Evolutionary conservation across 2,113 vertebrate genomes (phyloP).

Genomic region (Phylloscopus trochilus): DNA sequence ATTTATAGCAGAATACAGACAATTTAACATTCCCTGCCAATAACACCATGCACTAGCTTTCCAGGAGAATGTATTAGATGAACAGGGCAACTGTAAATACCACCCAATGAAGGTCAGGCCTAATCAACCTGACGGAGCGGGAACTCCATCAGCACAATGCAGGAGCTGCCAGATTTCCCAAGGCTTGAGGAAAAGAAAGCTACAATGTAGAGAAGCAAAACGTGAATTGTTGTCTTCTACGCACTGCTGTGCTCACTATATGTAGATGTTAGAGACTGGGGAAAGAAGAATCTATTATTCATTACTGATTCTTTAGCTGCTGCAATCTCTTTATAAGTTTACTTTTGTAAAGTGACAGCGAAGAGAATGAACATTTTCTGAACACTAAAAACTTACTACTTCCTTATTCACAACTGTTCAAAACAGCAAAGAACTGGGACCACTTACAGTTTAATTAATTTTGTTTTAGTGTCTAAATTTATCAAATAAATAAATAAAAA

Average conservation of each 20-base stretch:
- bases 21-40: background rate
- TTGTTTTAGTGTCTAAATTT: background rate
- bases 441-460: background rate
- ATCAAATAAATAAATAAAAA: background rate
- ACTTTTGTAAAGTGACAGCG: background rate
- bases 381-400: background rate
- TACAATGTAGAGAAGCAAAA: background rate
- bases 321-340: background rate
- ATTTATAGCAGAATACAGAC: background rate
- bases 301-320: conserved; percentile 3
- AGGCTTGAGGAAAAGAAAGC: background rate
- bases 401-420: background rate
- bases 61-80: background rate
- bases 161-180: background rate
- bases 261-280: background rate
- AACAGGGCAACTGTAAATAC: background rate
- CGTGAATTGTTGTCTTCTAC: background rate
- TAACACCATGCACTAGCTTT: background rate
- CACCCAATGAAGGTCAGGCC: background rate
- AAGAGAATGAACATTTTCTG: background rate
- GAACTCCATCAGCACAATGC: background rate
- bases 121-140: background rate
- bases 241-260: background rate
- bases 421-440: background rate
- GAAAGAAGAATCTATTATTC: conserved; percentile 43